Base-by-base conservation (phyloP, 2,888 invertebrate species). In the Amiota communis region DNA sequence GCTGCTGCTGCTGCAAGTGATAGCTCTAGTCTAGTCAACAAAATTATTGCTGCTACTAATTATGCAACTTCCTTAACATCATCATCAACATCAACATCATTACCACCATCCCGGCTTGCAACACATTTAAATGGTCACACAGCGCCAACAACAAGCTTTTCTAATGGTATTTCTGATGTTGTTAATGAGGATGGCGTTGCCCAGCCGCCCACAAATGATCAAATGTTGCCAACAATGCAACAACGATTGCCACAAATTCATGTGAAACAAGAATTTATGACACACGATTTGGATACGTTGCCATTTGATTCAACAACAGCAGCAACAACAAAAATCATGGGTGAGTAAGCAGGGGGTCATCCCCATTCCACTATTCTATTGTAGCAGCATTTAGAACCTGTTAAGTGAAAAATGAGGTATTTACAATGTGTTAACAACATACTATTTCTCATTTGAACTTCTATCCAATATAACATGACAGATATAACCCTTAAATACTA, bases 371-470 rank as follows among this genome's bases (percentile, higher is more conserved):
- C n/a, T 49, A 36, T 36, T 6, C n/a, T 49, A 36, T 36, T 6
- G 36, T 36, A 36, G 6, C 6, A 36, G 80, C 82, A 83, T 81
- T 82, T 82, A 83, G 82, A 83, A 75, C 78, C 81, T 81, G 82
- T 86, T 86, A 87, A 87, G 87, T 87, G 87, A 85, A 86, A 87
- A 87, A 86, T 81, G 83, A 85, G 87, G 83, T 87, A 87, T 87
- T 87, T 87, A 87, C 81, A 86, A 85, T 84, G 85, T 87, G 87
- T 86, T 86, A 87, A 87, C 87, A 85, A 80, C 84, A 80, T 81
- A 36, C 36, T 79, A 82, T 82, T 81, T 80, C 80, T 74, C 79
- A 79, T 78, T 78, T 79, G 77, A 36, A 36, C 36, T 36, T 36
- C 36, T 6, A 36, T 36, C 36, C 36, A 36, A 36, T 36, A 36